Base-by-base conservation (phyloP, 2,797 vertebrate genomes). In the Rhodeus uyekii region DNA sequence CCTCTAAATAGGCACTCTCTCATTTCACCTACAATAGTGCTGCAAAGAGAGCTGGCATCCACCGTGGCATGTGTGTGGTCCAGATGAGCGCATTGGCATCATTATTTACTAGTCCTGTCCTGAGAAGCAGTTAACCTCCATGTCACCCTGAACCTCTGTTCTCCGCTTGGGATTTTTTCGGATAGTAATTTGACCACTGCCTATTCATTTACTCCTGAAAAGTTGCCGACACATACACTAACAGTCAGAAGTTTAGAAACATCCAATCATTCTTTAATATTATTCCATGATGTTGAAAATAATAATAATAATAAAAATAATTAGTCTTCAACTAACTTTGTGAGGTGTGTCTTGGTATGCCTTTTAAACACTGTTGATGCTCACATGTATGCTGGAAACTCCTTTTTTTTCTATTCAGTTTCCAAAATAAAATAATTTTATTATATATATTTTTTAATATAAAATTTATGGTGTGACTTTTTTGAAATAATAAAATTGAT, bases 51-150 rank as follows among this genome's bases (percentile, higher is more conserved):
- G 36, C 39, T 80, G 60, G 72, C 67, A 72, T 48, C 60, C 38
- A 1, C 34, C 18, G 0, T 10, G 55, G 7, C 67, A 27, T 72
- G 22, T 86, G 74, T 84, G 84, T 85, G 65, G 83, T 82, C 75
- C 42, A n/a, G 27, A 24, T 38, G 38, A 75, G 44, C 5, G 12
- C 24, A 36, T 55, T 81, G 65, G 53, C 19, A 42, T 61, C 39
- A 38, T 48, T 77, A 74, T 34, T 14, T 9, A 27, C 32, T 44
- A 19, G 65, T 69, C 60, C 58, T 74, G 38, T 60, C 16, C 61
- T 74, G 36, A 67, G 68, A 79, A 60, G 50, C 2, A 71, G 53
- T 81, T 76, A 53, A 79, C 64, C 69, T 80, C 44, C 58, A 24
- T 19, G 32, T 80, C 69, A 80, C 67, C 78, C 55, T 68, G 12